phyloP scores from a whole-genome alignment of 2,888 invertebrate genomes.

The Loripinus fragilis region DNA sequence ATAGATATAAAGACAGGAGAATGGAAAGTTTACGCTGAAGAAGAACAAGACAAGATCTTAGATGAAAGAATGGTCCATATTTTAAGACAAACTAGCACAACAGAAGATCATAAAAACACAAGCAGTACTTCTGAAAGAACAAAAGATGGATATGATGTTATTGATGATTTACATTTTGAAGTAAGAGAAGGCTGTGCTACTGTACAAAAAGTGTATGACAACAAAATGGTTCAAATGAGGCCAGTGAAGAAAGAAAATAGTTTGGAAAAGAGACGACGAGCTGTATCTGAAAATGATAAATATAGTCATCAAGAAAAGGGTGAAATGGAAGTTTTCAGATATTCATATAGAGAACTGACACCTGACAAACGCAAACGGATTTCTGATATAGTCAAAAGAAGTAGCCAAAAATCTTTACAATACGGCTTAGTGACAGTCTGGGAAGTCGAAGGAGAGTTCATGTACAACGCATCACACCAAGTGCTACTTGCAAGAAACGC shows the following conservation, averaged over 20 bases:
- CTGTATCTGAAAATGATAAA: neutral
- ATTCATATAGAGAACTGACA: neutral
- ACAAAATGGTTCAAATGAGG: neutral
- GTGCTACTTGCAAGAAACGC: conserved; percentile 34
- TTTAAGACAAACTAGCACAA: neutral
- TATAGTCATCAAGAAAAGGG: neutral
- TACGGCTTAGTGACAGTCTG: conserved; percentile 5
- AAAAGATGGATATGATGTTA: neutral
- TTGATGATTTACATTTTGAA: neutral
- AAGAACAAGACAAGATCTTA: neutral
- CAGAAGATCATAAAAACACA: neutral
- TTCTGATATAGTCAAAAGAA: neutral
- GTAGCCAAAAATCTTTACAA: neutral
- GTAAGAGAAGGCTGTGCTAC: neutral
- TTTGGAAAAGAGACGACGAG: neutral
- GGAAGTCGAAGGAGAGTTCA: conserved; percentile 37
- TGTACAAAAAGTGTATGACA: neutral
- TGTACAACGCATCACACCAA: conserved; percentile 32
- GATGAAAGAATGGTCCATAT: neutral
- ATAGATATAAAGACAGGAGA: conserved; percentile 4
- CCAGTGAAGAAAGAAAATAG: neutral
- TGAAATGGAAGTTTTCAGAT: neutral
- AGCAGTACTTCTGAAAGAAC: neutral
- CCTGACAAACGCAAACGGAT: neutral
- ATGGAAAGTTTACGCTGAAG: neutral